Evolutionary conservation across 2,113 vertebrate genomes (phyloP), one percentile per base, ranked within the genome.

Genomic region (Psilopogon haemacephalus): DNA sequence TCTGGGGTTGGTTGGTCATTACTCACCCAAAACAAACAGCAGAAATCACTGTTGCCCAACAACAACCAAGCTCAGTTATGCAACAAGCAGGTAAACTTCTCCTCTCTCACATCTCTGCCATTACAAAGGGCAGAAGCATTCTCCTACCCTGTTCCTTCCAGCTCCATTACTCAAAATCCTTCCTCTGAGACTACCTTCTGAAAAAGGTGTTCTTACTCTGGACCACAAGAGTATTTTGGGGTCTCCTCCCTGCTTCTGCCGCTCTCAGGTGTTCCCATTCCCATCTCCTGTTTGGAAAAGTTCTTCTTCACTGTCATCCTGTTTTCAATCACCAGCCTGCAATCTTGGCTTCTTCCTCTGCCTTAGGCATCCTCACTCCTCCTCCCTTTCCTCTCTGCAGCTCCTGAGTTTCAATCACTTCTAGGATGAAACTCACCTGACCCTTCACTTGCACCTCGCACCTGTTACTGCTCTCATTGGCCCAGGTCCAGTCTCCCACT

Each of bases 211-310:
- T 64, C 17, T 54, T 24, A 6, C 9, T 21, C 14, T 5, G 4
- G 2, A 6, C 16, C 27, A 15, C 2, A 15, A 15, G 52, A 79
- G 5, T 17, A 52, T 11, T 71, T 12, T 2, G 4, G 37, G 64
- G 11, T 13, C 10, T 44, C 6, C 14, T 5, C 27, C 3, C 26
- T 27, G 0, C 4, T 35, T 44, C 55, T 46, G 6, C n/a, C 5
- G 8, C 27, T 17, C 12, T 5, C 8, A 60, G 11, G 6, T 4
- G 0, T 8, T 60, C 33, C 6, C 8, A 7, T 13, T 63, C 37
- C 14, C 5, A 4, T 16, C 8, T 44, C 38, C 15, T 7, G 1
- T 33, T 24, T 38, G 0, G 3, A 40, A 37, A 83, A 67, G 15
- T 1, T 73, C 7, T n/a, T 44, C 15, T 18, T 42, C 56, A 19